Conservation (phyloP, 2,888 invertebrate species). For the Macaria liturata region DNA sequence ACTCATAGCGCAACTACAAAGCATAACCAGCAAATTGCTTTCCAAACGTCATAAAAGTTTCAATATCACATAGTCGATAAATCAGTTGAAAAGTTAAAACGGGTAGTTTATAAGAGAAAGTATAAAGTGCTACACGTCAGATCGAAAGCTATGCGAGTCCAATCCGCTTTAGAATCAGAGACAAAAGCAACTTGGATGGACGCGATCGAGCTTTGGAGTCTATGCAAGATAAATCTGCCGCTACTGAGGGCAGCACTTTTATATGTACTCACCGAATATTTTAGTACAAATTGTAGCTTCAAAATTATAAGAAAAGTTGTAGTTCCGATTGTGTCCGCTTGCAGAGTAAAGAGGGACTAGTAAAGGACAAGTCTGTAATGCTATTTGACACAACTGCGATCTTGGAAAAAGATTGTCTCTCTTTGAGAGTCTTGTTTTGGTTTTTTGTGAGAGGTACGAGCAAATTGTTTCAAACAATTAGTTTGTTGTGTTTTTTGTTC, state of each 20-base stretch:
- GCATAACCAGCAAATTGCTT: slow-evolving; percentile 35
- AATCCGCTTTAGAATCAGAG: slow-evolving; percentile 40
- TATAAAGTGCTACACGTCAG: slow-evolving; percentile 57
- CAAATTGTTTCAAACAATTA: not conserved
- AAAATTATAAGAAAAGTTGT: too few species aligned
- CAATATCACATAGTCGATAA: not conserved
- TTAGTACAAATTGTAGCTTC: too few species aligned
- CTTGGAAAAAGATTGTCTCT: slow-evolving; percentile 1
- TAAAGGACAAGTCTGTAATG: slow-evolving; percentile 17
- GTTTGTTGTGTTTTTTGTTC: not conserved
- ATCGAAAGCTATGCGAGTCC: slow-evolving; percentile 54
- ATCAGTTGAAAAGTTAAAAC: slow-evolving; percentile 6
- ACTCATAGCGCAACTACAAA: slow-evolving; percentile 37
- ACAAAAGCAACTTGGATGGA: slow-evolving; percentile 22
- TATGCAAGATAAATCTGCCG: too few species aligned
- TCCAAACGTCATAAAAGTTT: not conserved
- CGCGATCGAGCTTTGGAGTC: slow-evolving; percentile 19
- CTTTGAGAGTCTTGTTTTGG: not conserved
- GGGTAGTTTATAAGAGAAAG: not conserved
- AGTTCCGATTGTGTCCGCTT: too few species aligned
- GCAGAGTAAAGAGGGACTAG: too few species aligned
- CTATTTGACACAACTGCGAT: slow-evolving; percentile 35
- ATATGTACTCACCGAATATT: too few species aligned
- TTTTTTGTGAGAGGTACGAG: not conserved
- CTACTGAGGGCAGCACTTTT: too few species aligned